A percentile compares a stretch with the other conserved stretches of the same genome.
phyloP scores from a whole-genome alignment of 2,888 invertebrate species.

The Catocala fraxini region DNA sequence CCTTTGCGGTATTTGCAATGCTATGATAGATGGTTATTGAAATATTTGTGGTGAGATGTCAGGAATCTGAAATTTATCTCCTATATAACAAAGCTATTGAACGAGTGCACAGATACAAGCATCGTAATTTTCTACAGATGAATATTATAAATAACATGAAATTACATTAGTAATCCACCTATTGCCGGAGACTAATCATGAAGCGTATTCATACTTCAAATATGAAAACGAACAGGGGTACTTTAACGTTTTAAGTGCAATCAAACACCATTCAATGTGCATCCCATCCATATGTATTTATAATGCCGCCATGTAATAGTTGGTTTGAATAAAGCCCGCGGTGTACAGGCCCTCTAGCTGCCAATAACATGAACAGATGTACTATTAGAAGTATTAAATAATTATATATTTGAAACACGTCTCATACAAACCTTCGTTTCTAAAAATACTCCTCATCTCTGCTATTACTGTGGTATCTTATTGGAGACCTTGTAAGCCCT shows the following conservation, averaged over 20 bases:
- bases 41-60: not conserved
- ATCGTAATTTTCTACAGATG: no score
- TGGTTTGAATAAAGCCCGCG: slow-evolving; percentile 9
- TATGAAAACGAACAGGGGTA: no score
- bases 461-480: slow-evolving; percentile 27
- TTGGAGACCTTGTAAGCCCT: slow-evolving; percentile 49
- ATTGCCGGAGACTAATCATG: no score
- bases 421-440: slow-evolving; percentile 23
- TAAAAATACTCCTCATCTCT: slow-evolving; percentile 35
- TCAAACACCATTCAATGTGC: slow-evolving; percentile 7
- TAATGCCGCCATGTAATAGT: slow-evolving; percentile 1
- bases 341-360: slow-evolving; percentile 19
- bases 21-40: not conserved
- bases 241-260: not conserved
- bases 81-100: no score
- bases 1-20: slow-evolving; percentile 2
- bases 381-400: slow-evolving; percentile 33
- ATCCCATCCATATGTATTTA: not conserved
- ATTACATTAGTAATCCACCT: no score
- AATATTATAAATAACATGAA: no score
- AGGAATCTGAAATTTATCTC: not conserved
- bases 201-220: no score
- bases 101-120: no score
- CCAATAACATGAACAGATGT: not conserved
- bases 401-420: slow-evolving; percentile 18